Conservation (phyloP, 2,797 vertebrate genomes). For the Anableps anableps region DNA sequence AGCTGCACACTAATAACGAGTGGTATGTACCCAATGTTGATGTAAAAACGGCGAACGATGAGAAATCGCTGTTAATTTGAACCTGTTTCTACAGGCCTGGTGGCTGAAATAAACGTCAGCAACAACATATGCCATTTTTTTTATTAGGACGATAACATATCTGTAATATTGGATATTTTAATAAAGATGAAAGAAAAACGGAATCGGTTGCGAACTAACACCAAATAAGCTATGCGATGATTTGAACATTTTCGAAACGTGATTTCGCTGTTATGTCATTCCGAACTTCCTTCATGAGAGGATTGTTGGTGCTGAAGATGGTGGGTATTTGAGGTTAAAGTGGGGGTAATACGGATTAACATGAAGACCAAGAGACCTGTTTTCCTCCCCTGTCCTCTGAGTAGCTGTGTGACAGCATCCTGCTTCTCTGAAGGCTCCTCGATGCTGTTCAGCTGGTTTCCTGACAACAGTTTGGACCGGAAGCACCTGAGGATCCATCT, state of each 20-base stretch:
- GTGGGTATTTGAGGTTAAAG: neutral
- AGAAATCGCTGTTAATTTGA: neutral
- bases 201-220: neutral
- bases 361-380: neutral
- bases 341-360: too few species aligned
- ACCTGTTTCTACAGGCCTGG: neutral
- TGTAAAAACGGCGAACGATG: neutral
- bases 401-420: neutral
- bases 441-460: neutral
- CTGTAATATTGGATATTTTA: neutral
- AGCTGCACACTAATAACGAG: neutral
- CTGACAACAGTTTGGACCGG: neutral
- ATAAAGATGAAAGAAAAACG: too few species aligned
- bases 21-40: constrained; percentile 29
- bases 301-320: neutral
- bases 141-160: too few species aligned
- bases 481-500: neutral
- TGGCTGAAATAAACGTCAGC: neutral
- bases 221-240: too few species aligned
- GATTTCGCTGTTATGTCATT: neutral
- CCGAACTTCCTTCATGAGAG: neutral
- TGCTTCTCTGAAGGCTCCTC: neutral
- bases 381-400: neutral
- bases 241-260: neutral
- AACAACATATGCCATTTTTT: neutral